These are phyloP conservation scores for Nannoperca australis DNA, from an alignment of 2,797 vertebrate genomes.

Conservation along the genomic window DNA sequence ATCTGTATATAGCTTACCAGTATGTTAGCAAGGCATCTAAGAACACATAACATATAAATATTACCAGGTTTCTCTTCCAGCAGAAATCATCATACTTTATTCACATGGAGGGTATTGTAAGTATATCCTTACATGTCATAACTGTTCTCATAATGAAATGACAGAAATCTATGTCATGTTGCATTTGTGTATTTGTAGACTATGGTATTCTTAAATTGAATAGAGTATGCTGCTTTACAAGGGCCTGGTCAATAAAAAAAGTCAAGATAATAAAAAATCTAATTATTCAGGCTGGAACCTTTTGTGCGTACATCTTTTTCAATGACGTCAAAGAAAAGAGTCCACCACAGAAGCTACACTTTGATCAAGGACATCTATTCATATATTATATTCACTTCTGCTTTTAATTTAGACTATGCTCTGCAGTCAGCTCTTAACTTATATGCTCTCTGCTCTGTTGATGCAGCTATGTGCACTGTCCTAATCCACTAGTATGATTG, in stretches of 20 bases:
- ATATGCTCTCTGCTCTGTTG: neutral
- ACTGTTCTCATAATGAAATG: neutral
- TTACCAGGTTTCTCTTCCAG: neutral
- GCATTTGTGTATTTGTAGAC: neutral
- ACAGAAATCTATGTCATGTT: neutral
- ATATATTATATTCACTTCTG: slow-evolving; percentile 34
- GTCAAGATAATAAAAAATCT: neutral
- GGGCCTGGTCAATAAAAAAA: neutral
- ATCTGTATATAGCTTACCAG: too few relatives aligned
- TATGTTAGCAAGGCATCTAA: too few relatives aligned
- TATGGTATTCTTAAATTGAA: neutral
- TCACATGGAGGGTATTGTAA: slow-evolving; percentile 11
- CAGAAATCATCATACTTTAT: slow-evolving; percentile 2
- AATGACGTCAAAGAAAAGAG: too few relatives aligned
- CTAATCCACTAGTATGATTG: neutral
- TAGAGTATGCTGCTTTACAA: neutral
- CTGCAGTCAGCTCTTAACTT: neutral
- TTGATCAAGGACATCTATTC: slow-evolving; percentile 33
- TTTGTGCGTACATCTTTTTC: too few relatives aligned
- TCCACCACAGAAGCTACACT: slow-evolving; percentile 3
- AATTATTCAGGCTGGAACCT: slow-evolving; percentile 17
- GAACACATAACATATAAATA: neutral
- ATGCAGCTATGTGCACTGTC: slow-evolving; percentile 4
- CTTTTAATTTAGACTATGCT: slow-evolving; percentile 9
- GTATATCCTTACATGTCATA: neutral